Base-by-base conservation (phyloP, 2,888 invertebrate species). In the Selenia dentaria region DNA sequence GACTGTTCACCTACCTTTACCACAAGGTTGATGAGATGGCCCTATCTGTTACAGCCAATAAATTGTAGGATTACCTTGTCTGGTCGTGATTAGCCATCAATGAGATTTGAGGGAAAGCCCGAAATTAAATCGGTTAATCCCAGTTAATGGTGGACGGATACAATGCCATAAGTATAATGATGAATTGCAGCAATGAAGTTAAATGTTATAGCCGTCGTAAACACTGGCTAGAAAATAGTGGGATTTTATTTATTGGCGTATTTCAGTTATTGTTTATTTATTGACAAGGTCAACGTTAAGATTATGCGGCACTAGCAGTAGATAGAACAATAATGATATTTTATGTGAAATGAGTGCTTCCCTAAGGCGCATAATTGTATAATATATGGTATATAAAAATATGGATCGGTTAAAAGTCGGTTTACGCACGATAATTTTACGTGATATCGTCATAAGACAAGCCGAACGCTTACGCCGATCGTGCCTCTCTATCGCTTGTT, bases 11-110 rank as follows among this genome's bases (percentile, higher is more conserved):
- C 84, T 84, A 82, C 82, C 73, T 74, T 31, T 46, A 73, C 70
- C 63, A 72, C 18, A 42, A 48, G 28, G 24, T 74, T 79, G 83
- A 81, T 75, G 85, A 85, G 83, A 81, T 75, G 86, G 84, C 86
- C 80, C 69, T 8, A 25, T 72, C 74, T 74, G 78, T 78, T 82
- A 84, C 77, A 75, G 80, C 67, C 83, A 73, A 89, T 90, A 90
- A 89, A 90, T 90, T 79, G 68, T 64, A 70, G 87, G 89, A 90
- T 90, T 88, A 87, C 76, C 81, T 83, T 84, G 90, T 89, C 76
- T 79, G 69, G 70, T 71, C 62, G 83, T 84, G 84, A 88, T 89
- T 87, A 84, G 77, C 74, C 71, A 70, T 79, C 78, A 80, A 79
- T 80, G 76, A 74, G 70, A 71, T 80, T 79, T 75, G 74, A 75